Percentiles rank a stretch among this genome's conserved stretches.
phyloP scores from a whole-genome alignment of 2,113 vertebrate genomes.

The Propithecus coquereli region DNA sequence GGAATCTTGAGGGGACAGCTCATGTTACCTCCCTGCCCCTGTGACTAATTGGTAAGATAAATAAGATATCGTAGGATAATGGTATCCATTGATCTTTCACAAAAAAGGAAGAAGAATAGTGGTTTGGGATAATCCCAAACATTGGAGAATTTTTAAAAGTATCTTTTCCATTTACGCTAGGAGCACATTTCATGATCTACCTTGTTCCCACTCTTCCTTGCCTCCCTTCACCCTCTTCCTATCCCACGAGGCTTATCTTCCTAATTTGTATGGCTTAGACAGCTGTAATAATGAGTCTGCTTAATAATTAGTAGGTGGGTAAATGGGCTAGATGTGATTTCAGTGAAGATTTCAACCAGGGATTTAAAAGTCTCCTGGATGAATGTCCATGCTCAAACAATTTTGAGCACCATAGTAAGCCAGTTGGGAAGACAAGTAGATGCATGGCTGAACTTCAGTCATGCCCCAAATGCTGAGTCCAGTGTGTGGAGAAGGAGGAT shows the following conservation, averaged over 20 bases:
- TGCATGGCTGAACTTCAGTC: not conserved
- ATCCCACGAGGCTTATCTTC: not conserved
- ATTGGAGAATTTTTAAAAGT: not conserved
- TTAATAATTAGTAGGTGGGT: not conserved
- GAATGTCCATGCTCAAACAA: not conserved
- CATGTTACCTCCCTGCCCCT: not conserved
- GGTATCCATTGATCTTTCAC: not conserved
- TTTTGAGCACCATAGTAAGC: not conserved
- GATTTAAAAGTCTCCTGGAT: not conserved
- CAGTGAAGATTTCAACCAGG: not conserved
- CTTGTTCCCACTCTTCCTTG: not conserved
- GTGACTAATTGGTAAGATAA: not conserved
- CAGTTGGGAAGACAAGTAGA: not conserved
- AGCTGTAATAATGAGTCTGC: not conserved
- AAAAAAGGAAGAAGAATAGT: not conserved
- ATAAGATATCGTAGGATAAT: not conserved
- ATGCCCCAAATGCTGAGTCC: not conserved
- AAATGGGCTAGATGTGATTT: not conserved
- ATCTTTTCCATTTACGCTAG: not conserved
- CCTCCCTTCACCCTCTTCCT: not conserved
- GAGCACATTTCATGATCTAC: not conserved
- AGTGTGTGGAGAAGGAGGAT: not conserved
- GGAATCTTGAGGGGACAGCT: not conserved
- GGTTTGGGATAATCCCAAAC: not conserved
- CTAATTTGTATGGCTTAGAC: not conserved